A percentile compares a stretch with the other conserved stretches of the same genome.
Conservation (phyloP, 2,797 vertebrate genomes). For the Oryzias sinensis region DNA sequence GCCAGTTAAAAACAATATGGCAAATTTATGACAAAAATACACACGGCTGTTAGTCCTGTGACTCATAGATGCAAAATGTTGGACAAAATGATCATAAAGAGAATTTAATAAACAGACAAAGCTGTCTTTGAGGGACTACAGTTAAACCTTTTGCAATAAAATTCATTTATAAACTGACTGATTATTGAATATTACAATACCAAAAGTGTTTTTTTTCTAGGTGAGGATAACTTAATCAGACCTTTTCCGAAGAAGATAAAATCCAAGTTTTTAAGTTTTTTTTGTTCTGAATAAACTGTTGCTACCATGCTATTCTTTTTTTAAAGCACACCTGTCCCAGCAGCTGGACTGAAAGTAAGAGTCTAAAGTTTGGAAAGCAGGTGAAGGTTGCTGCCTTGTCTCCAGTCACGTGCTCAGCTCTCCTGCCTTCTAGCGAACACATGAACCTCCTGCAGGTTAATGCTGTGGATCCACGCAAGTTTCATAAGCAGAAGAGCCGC, state of each 20-base stretch:
- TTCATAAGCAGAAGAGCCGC: too few relatives aligned
- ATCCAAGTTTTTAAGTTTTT: background rate
- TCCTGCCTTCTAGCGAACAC: background rate
- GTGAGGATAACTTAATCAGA: too few relatives aligned
- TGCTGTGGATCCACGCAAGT: too few relatives aligned
- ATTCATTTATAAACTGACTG: constrained; percentile 1
- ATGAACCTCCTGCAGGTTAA: background rate
- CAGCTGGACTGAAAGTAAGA: background rate
- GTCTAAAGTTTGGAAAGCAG: constrained; percentile 41
- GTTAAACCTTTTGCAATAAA: background rate
- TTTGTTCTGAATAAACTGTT: constrained; percentile 1
- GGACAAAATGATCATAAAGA: background rate
- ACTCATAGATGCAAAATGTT: too few relatives aligned
- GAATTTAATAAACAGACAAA: background rate
- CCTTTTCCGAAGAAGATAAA: background rate
- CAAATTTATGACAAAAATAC: background rate
- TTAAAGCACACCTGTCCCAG: too few relatives aligned
- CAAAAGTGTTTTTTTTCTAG: background rate
- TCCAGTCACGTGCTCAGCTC: constrained; percentile 18
- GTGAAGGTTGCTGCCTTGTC: constrained; percentile 36
- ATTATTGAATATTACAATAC: constrained; percentile 16
- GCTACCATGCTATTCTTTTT: too few relatives aligned
- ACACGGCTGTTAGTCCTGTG: background rate
- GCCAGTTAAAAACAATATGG: background rate
- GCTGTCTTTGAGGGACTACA: constrained; percentile 1